Percentiles rank a stretch among this genome's conserved stretches.
phyloP scores from a whole-genome alignment of 2,888 invertebrate species.

The Aspidiotus destructor region DNA sequence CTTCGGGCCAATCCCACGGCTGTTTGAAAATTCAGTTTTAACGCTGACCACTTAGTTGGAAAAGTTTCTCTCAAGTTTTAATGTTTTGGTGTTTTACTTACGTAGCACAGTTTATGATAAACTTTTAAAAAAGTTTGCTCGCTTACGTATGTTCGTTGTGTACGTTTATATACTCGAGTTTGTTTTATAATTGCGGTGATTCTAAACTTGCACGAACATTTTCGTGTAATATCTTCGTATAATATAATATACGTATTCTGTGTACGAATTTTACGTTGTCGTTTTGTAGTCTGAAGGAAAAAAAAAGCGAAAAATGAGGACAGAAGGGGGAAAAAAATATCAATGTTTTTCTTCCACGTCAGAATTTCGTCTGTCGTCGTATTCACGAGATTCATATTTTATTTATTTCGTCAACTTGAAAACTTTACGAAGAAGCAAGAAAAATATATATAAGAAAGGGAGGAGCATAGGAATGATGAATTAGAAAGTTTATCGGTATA shows the following conservation, averaged over 20 bases:
- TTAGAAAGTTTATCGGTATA: no score
- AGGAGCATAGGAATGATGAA: no score
- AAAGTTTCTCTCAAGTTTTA: constrained; percentile 21
- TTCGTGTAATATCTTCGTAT: no score
- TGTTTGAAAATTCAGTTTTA: background rate
- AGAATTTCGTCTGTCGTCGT: background rate
- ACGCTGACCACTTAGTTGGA: background rate
- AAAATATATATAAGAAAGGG: no score
- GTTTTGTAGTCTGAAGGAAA: no score
- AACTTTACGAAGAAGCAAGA: no score
- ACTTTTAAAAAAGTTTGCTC: constrained; percentile 22
- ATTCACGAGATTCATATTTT: no score
- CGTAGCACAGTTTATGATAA: constrained; percentile 22
- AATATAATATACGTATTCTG: no score
- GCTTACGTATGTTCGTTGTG: background rate
- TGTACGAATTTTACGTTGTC: no score
- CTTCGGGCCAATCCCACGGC: background rate
- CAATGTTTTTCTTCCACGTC: background rate
- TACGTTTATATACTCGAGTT: background rate
- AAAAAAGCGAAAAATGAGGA: no score
- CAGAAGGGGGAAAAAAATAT: background rate
- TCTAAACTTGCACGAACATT: constrained; percentile 4
- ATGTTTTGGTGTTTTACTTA: constrained; percentile 7
- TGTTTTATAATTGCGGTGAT: constrained; percentile 28
- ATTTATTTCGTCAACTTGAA: no score